phyloP scores from a whole-genome alignment of 2,113 vertebrate genomes.

The Gambusia holbrooki region DNA sequence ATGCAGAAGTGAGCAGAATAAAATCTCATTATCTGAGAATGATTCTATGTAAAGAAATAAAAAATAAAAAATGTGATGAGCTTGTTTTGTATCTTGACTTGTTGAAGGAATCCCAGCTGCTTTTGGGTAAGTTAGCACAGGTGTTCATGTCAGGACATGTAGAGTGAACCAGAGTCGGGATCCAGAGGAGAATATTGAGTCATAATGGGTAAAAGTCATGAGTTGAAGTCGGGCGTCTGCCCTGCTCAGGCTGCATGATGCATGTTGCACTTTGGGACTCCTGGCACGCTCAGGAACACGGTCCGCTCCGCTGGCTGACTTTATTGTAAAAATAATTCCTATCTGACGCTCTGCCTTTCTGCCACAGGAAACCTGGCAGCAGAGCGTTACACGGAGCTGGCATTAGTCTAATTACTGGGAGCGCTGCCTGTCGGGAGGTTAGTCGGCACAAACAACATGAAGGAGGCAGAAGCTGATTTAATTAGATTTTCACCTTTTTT shows the following conservation, averaged over 20 bases:
- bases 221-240: no score
- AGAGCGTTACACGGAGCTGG: conserved; percentile 74
- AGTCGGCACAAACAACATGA: conserved; percentile 50
- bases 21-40: no score
- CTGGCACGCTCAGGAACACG: conserved; percentile 23
- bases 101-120: no score
- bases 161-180: no score
- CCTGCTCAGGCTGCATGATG: conserved; percentile 6
- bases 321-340: conserved; percentile 58
- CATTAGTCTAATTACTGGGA: conserved; percentile 83
- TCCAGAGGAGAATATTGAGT: no score
- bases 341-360: conserved; percentile 39
- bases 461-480: conserved; percentile 40
- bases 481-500: conserved; percentile 50
- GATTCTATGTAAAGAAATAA: no score
- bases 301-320: conserved; percentile 26
- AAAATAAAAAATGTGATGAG: no score
- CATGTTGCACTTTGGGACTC: conserved; percentile 7
- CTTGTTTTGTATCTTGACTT: no score
- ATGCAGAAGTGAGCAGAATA: no score
- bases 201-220: no score
- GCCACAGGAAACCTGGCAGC: conserved; percentile 69
- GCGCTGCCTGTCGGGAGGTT: conserved; percentile 77
- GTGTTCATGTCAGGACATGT: no score
- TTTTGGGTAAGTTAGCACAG: no score